Evolutionary conservation across 1,140 invertebrate species (phyloP).

Genomic region (Ostrea denselamellosa): DNA sequence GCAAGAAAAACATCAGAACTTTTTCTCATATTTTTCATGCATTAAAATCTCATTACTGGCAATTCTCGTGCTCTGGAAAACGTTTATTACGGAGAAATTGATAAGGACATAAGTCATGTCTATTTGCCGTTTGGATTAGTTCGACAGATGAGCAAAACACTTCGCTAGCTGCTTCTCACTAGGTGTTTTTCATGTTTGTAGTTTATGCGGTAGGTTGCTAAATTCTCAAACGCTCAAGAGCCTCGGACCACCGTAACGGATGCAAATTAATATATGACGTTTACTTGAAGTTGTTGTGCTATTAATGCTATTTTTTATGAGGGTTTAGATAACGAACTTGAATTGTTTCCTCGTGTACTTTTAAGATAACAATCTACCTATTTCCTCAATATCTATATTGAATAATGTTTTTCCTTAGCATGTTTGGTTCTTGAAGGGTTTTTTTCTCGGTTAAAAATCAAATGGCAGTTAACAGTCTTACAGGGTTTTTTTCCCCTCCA

Average conservation of each 20-base stretch:
- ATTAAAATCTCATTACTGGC: constrained; percentile 39
- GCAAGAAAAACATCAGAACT: background rate
- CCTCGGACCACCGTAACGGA: constrained; percentile 22
- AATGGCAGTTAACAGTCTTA: background rate
- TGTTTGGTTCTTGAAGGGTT: background rate
- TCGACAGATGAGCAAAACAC: constrained; percentile 33
- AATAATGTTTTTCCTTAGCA: background rate
- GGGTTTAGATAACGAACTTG: constrained; percentile 23
- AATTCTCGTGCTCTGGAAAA: constrained; percentile 18
- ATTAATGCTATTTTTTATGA: constrained; percentile 37
- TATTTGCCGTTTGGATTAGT: constrained; percentile 37
- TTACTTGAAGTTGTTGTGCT: constrained; percentile 33
- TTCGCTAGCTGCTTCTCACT: constrained; percentile 31
- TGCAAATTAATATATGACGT: constrained; percentile 38
- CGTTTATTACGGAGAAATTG: constrained; percentile 33
- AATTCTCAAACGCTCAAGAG: constrained; percentile 35
- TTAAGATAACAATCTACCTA: background rate
- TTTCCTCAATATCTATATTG: constrained; percentile 13
- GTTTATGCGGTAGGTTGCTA: constrained; percentile 37
- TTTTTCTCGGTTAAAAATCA: background rate
- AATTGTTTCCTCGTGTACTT: constrained; percentile 35
- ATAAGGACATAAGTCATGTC: constrained; percentile 39
- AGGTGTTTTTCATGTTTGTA: constrained; percentile 38
- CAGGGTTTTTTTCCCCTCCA: background rate
- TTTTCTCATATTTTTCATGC: constrained; percentile 27